Base-by-base conservation (phyloP, 2,888 invertebrate species). In the Microchrysa polita region DNA sequence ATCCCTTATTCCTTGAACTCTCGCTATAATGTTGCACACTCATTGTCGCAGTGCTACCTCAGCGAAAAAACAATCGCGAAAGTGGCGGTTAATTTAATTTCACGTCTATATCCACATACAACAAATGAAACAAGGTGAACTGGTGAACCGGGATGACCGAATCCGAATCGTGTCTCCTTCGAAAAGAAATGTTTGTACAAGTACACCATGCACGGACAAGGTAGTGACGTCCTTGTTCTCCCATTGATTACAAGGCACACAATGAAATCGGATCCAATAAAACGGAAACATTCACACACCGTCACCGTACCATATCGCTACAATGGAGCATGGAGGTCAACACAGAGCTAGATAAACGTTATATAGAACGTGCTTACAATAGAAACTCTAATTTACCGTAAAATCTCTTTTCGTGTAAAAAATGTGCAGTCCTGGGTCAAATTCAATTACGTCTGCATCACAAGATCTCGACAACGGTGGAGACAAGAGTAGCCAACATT, bases 351-450 rank as follows among this genome's bases (percentile, higher is more conserved):
- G 5, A 40, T 9, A 57, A 34, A 42, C 59, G 59, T 53, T n/a
- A n/a, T n/a, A n/a, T 20, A 18, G 18, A 57, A 71, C 71, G 59
- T 59, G 59, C 71, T 59, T 59, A 67, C 48, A 60, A 16, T 27
- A 4, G 86, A 82, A n/a, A n/a, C n/a, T n/a, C 77, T 76, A 75
- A 81, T 86, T 87, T 88, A 96, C 96, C 95, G 93, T 80, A 98
- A 87, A 83, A 98, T 98, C 87, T 98, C 98, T 86, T 98, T 97
- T 83, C 97, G 90, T 67, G 97, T 97, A 86, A 98, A 97, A 88
- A 97, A 97, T 74, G 97, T 98, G 85, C 97, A 97, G 88, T 98
- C 98, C 95, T 96, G 85, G 63, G n/a, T 61, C 44, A 71, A 61
- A 81, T 23, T 81, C 61, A 59, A 72, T 72, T 72, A 14, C 71